A percentile compares a stretch with the other conserved stretches of the same genome.
Evolutionary conservation across 2,888 invertebrate genomes (phyloP).

Genomic region (Rhorus exstirpatorius): DNA sequence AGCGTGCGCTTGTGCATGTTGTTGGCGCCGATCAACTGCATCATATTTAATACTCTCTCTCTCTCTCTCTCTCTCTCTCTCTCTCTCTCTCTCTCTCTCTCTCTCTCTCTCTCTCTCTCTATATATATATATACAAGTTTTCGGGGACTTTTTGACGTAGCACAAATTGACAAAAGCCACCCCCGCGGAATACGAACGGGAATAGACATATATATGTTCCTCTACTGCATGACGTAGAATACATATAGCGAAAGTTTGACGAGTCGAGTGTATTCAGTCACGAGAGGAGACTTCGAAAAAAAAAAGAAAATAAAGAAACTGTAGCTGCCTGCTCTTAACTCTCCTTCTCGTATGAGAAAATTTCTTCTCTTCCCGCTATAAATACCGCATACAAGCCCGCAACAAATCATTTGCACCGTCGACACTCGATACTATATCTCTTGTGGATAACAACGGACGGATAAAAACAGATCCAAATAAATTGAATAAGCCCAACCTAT

Average conservation of each 20-base stretch:
- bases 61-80: neutral
- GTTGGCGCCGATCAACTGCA: conserved; percentile 73
- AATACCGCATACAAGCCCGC: conserved; percentile 39
- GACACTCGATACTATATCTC: conserved; percentile 14
- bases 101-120: too few relatives aligned
- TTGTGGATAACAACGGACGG: conserved; percentile 5
- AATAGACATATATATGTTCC: conserved; percentile 73
- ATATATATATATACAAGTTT: conserved; percentile 8
- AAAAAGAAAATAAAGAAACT: conserved; percentile 36
- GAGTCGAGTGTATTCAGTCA: conserved; percentile 76
- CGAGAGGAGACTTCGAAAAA: conserved; percentile 58
- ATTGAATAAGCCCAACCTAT: conserved; percentile 12
- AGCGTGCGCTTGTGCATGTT: conserved; percentile 24
- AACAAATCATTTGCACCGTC: conserved; percentile 8
- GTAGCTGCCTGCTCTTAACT: conserved; percentile 34
- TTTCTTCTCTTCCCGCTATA: conserved; percentile 40
- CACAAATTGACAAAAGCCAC: conserved; percentile 78
- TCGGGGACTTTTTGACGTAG: conserved; percentile 70
- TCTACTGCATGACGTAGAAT: conserved; percentile 1
- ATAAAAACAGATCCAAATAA: neutral
- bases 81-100: neutral
- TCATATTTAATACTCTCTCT: conserved; percentile 21
- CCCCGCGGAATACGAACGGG: conserved; percentile 75
- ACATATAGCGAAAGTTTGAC: conserved; percentile 43
- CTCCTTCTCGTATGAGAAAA: conserved; percentile 35